Conservation (phyloP, 2,797 vertebrate species). For the Smutsia temminckii region DNA sequence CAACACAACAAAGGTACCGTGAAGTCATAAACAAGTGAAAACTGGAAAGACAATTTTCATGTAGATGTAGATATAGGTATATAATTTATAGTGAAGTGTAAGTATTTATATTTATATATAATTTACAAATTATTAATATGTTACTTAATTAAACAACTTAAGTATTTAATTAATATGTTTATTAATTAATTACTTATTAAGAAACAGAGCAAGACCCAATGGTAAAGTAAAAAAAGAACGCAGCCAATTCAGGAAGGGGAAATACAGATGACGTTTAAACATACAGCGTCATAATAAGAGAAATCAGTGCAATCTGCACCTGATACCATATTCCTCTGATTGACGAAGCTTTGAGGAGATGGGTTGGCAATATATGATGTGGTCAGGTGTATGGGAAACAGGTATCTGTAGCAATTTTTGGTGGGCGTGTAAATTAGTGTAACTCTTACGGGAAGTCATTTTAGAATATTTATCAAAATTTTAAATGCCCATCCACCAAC, state of each 20-base stretch:
- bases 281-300: neutral
- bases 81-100: too few relatives aligned
- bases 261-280: neutral
- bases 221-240: neutral
- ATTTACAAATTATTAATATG: neutral
- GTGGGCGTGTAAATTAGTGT: neutral
- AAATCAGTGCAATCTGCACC: neutral
- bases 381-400: neutral
- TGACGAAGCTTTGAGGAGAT: neutral
- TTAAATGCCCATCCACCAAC: neutral
- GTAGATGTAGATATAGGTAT: too few relatives aligned
- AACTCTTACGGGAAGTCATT: neutral
- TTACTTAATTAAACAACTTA: neutral
- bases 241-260: neutral
- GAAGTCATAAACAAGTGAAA: neutral
- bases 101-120: too few relatives aligned
- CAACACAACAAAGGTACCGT: neutral
- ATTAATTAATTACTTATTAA: neutral
- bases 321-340: neutral
- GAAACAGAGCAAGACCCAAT: neutral
- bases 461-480: neutral
- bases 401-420: neutral
- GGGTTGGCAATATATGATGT: accelerated
- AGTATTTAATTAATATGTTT: neutral
- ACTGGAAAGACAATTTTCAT: neutral